phyloP scores from a whole-genome alignment of 2,113 vertebrate genomes.

The Symphodus melops region DNA sequence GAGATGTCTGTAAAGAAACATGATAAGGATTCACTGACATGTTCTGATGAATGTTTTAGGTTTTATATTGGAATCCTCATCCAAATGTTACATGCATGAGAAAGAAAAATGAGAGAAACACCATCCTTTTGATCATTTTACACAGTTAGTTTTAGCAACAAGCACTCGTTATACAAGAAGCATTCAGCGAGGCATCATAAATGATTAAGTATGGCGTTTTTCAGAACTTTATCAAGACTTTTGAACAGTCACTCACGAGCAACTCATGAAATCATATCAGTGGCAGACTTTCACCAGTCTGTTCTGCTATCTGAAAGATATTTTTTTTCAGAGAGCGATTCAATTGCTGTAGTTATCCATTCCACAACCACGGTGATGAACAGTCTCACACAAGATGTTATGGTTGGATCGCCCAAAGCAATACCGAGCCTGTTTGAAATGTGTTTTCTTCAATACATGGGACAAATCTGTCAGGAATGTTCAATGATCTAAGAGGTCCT shows the following conservation, averaged over 20 bases:
- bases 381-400: conserved; percentile 15
- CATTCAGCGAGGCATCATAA: neutral
- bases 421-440: neutral
- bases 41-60: conserved; percentile 8
- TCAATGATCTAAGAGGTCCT: no score
- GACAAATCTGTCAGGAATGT: neutral
- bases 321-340: neutral
- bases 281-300: conserved; percentile 12
- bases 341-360: neutral
- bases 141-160: neutral
- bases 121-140: neutral
- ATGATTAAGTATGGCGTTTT: neutral
- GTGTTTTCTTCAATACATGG: no score
- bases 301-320: conserved; percentile 8
- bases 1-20: conserved; percentile 31
- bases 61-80: conserved; percentile 1
- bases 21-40: conserved; percentile 27
- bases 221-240: neutral
- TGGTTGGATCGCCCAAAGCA: conserved; percentile 1
- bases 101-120: neutral
- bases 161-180: neutral
- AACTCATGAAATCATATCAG: neutral
- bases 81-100: neutral
- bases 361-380: neutral
- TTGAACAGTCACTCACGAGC: neutral